A percentile compares a stretch with the other conserved stretches of the same genome.
Evolutionary conservation across 2,888 invertebrate species (phyloP).

Genomic region (Nematopogon swammerdamellus): DNA sequence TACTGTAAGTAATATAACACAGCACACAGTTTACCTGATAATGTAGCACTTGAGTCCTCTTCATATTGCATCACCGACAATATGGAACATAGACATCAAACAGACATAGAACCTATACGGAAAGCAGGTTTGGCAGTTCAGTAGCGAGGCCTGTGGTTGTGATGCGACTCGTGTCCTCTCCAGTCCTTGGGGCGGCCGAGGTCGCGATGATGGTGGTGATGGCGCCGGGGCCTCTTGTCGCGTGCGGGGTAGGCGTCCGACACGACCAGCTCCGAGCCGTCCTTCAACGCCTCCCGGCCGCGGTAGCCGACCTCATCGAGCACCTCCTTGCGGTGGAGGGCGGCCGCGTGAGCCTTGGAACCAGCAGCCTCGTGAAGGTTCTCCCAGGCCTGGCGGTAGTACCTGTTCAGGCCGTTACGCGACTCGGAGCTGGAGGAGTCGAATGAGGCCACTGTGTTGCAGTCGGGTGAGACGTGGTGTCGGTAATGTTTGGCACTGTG

Average conservation of each 20-base stretch:
- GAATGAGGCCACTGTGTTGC: slow-evolving; percentile 87
- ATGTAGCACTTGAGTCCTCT: too few species aligned
- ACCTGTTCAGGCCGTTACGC: slow-evolving; percentile 78
- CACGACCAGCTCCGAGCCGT: slow-evolving; percentile 75
- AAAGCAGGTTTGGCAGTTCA: too few species aligned
- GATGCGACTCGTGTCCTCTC: slow-evolving; percentile 54
- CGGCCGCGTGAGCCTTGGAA: slow-evolving; percentile 56
- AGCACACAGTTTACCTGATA: too few species aligned
- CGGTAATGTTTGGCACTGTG: slow-evolving; percentile 84
- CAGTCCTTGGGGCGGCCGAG: slow-evolving; percentile 54
- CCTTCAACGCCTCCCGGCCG: slow-evolving; percentile 57
- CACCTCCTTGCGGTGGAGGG: slow-evolving; percentile 66
- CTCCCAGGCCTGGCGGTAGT: slow-evolving; percentile 92
- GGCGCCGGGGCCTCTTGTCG: slow-evolving; percentile 64
- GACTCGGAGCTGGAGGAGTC: slow-evolving; percentile 87
- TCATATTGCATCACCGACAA: too few species aligned
- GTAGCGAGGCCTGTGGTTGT: slow-evolving; percentile 54
- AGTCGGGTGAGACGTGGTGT: slow-evolving; percentile 85
- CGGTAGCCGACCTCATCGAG: slow-evolving; percentile 56
- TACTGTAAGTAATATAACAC: too few species aligned
- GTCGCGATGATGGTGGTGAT: slow-evolving; percentile 74
- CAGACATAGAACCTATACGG: too few species aligned
- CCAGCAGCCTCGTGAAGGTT: slow-evolving; percentile 82
- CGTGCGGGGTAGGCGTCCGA: slow-evolving; percentile 59
- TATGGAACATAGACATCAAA: too few species aligned